Percentiles rank a stretch among this genome's conserved stretches.
These are phyloP conservation scores for Pristis pectinata DNA, from an alignment of 2,797 vertebrate genomes.

Conservation along the genomic window DNA sequence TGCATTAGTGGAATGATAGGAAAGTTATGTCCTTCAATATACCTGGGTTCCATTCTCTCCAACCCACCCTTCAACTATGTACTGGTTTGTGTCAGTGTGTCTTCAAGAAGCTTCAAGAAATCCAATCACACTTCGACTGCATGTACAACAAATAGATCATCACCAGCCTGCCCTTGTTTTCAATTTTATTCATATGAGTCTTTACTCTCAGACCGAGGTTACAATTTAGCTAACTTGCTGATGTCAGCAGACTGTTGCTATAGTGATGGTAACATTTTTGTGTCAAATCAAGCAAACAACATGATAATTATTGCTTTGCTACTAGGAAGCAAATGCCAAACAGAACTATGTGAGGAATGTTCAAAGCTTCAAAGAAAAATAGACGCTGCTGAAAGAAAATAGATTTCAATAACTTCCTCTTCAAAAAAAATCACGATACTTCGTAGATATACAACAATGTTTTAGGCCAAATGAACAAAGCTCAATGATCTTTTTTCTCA, in stretches of 20 bases:
- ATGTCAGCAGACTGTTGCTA: neutral
- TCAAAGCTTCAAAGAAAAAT: neutral
- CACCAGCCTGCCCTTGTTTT: neutral
- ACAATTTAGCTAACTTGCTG: neutral
- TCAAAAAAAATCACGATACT: neutral
- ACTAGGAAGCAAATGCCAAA: neutral
- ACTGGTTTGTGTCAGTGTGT: neutral
- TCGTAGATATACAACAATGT: neutral
- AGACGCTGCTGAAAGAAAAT: neutral
- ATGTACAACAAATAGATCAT: neutral
- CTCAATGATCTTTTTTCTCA: neutral
- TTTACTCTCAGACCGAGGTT: neutral
- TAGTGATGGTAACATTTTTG: neutral
- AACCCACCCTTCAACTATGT: neutral
- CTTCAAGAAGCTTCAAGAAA: neutral
- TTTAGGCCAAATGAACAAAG: neutral
- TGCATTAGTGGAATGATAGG: too few species aligned
- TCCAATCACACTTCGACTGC: neutral
- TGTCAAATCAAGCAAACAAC: neutral
- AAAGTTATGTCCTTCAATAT: neutral
- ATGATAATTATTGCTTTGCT: neutral
- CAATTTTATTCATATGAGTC: neutral
- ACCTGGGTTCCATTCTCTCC: neutral
- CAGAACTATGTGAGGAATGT: neutral
- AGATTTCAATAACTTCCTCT: slow-evolving; percentile 1